phyloP scores from a whole-genome alignment of 2,113 vertebrate genomes.

The Thamnaconus septentrionalis region DNA sequence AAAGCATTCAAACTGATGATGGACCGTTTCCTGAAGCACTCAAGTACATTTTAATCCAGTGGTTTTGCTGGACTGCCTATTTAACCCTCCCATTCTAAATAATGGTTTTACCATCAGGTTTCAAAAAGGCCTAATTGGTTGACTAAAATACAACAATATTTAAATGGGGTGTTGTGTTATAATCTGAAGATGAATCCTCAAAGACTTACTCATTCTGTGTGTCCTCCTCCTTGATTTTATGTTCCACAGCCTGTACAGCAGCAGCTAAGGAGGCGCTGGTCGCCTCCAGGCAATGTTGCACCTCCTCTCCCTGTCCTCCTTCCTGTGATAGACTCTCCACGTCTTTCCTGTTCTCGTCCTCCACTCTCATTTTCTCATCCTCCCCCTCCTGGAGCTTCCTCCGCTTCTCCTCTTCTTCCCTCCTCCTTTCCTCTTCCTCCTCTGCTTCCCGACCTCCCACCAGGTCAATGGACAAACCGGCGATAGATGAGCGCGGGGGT shows the following conservation, averaged over 20 bases:
- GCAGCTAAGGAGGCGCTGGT: slow-evolving; percentile 90
- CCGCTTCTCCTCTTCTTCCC: slow-evolving; percentile 40
- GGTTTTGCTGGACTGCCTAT: too few relatives aligned
- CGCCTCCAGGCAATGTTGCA: slow-evolving; percentile 86
- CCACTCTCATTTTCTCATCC: slow-evolving; percentile 25
- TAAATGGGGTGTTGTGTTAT: neutral
- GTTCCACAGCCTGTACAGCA: slow-evolving; percentile 89
- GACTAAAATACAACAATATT: too few relatives aligned
- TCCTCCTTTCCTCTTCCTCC: slow-evolving; percentile 59
- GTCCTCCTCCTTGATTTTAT: slow-evolving; percentile 90
- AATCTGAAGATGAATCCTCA: neutral
- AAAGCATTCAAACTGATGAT: too few relatives aligned
- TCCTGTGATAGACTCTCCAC: slow-evolving; percentile 37
- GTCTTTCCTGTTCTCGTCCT: slow-evolving; percentile 41
- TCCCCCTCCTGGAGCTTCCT: slow-evolving; percentile 20
- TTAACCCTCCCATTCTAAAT: too few relatives aligned
- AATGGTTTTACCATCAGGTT: too few relatives aligned
- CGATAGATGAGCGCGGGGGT: slow-evolving; percentile 87
- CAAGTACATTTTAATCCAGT: too few relatives aligned
- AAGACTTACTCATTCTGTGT: slow-evolving; percentile 80
- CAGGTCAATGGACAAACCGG: slow-evolving; percentile 82
- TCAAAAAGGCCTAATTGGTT: too few relatives aligned
- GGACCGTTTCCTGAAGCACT: too few relatives aligned
- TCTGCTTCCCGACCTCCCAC: slow-evolving; percentile 48
- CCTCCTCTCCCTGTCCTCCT: slow-evolving; percentile 63